These are phyloP conservation scores for Schizopygopsis malacanthus DNA, from an alignment of 2,797 vertebrate genomes.

Conservation along the genomic window DNA sequence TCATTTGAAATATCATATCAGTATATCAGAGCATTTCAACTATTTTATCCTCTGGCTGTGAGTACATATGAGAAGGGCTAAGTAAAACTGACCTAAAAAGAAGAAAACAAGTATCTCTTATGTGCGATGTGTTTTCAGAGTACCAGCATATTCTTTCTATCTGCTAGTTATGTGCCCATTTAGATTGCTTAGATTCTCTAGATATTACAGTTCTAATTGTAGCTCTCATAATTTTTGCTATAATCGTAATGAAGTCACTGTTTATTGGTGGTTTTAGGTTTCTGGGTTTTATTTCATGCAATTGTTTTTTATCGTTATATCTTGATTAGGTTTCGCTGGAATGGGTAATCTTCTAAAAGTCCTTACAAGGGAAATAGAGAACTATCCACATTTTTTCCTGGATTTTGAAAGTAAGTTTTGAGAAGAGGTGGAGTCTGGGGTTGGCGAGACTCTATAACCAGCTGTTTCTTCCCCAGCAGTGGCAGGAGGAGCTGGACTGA, in stretches of 20 bases:
- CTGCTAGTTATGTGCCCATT: neutral
- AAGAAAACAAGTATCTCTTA: neutral
- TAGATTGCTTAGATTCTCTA: neutral
- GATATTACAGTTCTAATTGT: neutral
- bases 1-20: neutral
- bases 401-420: conserved; percentile 99
- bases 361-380: conserved; percentile 99
- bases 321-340: conserved; percentile 95
- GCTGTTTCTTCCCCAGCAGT: conserved; percentile 43
- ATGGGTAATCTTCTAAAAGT: conserved; percentile 99
- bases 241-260: neutral
- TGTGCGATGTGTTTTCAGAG: neutral
- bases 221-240: neutral
- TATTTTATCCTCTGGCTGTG: neutral
- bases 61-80: neutral
- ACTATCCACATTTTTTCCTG: conserved; percentile 99
- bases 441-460: conserved; percentile 52
- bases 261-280: conserved; percentile 39
- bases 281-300: conserved; percentile 37
- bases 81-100: neutral
- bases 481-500: conserved; percentile 38
- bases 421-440: conserved; percentile 49
- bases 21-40: neutral
- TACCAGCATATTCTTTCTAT: neutral
- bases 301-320: conserved; percentile 67